Evolutionary conservation across 2,888 invertebrate species (phyloP), one percentile per base, ranked within the genome.

Genomic region (Dinocampus coccinellae): DNA sequence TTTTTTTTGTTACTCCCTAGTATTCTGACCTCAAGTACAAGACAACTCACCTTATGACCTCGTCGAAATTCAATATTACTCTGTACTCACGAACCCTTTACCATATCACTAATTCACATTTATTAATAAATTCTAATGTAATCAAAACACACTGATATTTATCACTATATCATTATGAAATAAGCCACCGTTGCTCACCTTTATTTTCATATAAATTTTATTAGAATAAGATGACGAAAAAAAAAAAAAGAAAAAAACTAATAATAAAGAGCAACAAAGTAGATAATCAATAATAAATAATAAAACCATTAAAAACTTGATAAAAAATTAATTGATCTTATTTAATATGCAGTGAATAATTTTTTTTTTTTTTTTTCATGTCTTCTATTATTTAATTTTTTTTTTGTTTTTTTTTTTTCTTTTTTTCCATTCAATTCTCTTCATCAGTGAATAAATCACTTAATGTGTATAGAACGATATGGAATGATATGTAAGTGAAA

Each of bases 401-500:
- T n/a, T n/a, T n/a, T n/a, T n/a, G n/a, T n/a, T n/a, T n/a, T n/a
- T n/a, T n/a, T n/a, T n/a, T 29, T 34, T 34, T 11, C n/a, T 34
- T 33, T 13, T 22, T n/a, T 16, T 47, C 6, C 7, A 2, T 16
- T 4, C 33, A 33, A 3, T 33, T 36, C 20, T 47, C 9, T 3
- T 47, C 4, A 11, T 7, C 1, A 10, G 63, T 63, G 52, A 63
- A 63, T 63, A 63, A 47, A 60, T 60, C 7, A 20, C 20, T 60
- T 20, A 63, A n/a, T 47, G 16, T 47, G 7, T 47, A 47, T 47
- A 47, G 16, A 13, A 16, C 3, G 16, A 42, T 7, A 47, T n/a
- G 47, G 47, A 47, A 16, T 7, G n/a, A n/a, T 36, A 36, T 1
- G 10, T 16, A 47, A n/a, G 16, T 16, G 16, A 47, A 29, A 29